These are phyloP conservation scores for Leptopterna dolabrata DNA, from an alignment of 2,888 invertebrate genomes.

Conservation along the genomic window DNA sequence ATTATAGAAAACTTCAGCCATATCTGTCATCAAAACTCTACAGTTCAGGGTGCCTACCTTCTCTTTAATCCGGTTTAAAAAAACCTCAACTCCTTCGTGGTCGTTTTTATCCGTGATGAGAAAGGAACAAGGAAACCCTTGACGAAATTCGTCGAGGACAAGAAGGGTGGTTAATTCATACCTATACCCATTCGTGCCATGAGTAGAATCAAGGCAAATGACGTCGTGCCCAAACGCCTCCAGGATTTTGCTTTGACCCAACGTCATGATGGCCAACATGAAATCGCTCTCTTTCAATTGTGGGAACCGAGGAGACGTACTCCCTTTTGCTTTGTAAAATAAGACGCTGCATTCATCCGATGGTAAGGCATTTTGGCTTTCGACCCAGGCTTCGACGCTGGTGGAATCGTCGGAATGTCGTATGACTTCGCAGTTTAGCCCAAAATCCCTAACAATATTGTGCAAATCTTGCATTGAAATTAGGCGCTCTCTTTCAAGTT, in stretches of 20 bases:
- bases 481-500: not conserved
- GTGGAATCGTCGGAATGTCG: not conserved
- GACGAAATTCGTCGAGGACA: not conserved
- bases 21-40: constrained; percentile 54
- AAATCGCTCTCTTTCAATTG: not conserved
- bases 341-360: not conserved
- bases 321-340: not conserved
- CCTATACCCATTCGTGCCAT: not conserved
- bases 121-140: not conserved
- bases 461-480: not conserved
- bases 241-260: not conserved
- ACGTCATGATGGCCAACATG: not conserved
- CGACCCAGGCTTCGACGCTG: constrained; percentile 10
- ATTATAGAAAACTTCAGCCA: constrained; percentile 44
- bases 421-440: not conserved
- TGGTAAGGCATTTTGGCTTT: not conserved
- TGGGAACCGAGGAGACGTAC: too few species aligned
- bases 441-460: not conserved
- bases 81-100: not conserved
- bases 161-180: not conserved
- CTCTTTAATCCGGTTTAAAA: constrained; percentile 9
- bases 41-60: constrained; percentile 5
- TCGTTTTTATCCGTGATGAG: not conserved
- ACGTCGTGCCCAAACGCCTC: not conserved
- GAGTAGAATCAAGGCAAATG: not conserved